These are phyloP conservation scores for Vulpes lagopus DNA, from an alignment of 2,113 vertebrate species.

Conservation along the genomic window DNA sequence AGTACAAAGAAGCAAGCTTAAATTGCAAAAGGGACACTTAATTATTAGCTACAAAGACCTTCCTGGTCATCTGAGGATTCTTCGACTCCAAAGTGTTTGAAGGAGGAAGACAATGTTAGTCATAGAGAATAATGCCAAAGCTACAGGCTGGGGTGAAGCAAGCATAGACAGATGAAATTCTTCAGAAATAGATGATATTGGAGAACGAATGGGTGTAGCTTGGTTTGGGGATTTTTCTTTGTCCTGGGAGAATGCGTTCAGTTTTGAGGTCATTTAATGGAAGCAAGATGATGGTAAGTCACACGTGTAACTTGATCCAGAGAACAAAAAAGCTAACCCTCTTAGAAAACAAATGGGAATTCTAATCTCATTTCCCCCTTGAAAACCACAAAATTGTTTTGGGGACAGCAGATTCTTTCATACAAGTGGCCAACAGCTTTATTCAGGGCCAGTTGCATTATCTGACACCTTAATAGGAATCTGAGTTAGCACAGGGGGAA, in stretches of 20 bases:
- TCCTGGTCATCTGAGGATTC: conserved; percentile 31
- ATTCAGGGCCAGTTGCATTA: background rate
- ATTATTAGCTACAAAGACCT: background rate
- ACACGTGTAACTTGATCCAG: background rate
- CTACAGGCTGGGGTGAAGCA: background rate
- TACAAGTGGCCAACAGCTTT: background rate
- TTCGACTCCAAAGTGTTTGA: background rate
- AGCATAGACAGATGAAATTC: background rate
- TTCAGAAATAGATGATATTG: background rate
- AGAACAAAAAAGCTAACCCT: background rate
- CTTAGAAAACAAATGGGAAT: conserved; percentile 28
- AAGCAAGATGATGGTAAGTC: conserved; percentile 51
- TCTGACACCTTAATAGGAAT: background rate
- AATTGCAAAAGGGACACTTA: background rate
- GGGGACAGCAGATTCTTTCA: background rate
- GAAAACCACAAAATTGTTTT: background rate
- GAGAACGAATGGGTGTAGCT: background rate
- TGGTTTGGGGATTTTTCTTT: background rate
- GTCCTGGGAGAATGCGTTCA: conserved; percentile 29
- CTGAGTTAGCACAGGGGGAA: background rate
- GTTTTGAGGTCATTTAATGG: conserved; percentile 63
- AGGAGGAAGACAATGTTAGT: background rate
- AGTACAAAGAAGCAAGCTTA: background rate
- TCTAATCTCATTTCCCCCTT: background rate
- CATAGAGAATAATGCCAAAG: background rate